Percentiles rank a stretch among this genome's conserved stretches.
Conservation (phyloP, 2,113 vertebrate genomes). For the Pseudopipra pipra region DNA sequence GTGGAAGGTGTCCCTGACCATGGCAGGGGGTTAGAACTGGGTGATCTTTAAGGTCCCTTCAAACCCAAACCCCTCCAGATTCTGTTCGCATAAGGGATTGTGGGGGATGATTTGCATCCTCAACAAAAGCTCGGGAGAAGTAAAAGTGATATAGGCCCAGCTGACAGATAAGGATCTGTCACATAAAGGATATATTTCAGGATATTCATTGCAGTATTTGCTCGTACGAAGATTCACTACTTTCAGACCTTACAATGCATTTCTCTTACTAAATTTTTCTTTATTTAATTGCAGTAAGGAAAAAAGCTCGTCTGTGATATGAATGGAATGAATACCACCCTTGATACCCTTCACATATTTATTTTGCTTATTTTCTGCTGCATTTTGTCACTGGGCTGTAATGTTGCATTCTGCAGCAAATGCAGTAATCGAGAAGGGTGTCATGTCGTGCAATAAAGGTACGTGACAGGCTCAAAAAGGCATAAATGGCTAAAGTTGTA, state of each 20-base stretch:
- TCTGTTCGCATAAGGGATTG: rapidly evolving
- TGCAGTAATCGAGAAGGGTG: not conserved
- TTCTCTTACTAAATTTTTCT: not conserved
- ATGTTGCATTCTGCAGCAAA: not conserved
- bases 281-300: not conserved
- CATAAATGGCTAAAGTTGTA: not conserved
- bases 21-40: not conserved
- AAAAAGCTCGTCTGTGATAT: not conserved
- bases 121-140: not conserved
- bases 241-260: not conserved
- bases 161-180: not conserved
- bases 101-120: not conserved
- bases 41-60: not conserved
- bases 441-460: not conserved
- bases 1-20: not conserved
- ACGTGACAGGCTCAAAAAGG: not conserved
- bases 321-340: not conserved
- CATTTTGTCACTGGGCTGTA: not conserved
- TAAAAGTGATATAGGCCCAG: not conserved
- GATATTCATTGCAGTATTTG: not conserved
- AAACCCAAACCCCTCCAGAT: not conserved
- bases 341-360: not conserved
- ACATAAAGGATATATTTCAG: not conserved
- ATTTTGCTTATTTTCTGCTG: not conserved
- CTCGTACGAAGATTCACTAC: not conserved